These are phyloP conservation scores for Ceratosolen fusciceps DNA, from an alignment of 1,140 invertebrate species.

Conservation along the genomic window DNA sequence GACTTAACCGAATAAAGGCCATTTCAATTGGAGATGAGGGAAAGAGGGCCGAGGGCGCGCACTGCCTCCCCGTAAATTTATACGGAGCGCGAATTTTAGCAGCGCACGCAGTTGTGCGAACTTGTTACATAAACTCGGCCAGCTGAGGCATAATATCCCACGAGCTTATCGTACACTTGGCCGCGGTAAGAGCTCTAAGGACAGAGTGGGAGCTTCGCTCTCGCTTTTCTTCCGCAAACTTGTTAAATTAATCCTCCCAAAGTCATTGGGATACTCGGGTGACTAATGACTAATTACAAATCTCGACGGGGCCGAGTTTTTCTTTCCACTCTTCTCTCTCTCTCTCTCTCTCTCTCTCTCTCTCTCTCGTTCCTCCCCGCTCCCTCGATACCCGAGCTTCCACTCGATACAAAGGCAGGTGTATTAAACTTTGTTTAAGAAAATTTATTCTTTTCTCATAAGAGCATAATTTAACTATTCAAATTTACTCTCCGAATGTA, in stretches of 20 bases:
- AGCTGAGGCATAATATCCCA: neutral
- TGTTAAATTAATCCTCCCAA: neutral
- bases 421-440: no score
- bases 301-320: no score
- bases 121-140: neutral
- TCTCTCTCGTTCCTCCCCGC: no score
- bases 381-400: no score
- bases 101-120: neutral
- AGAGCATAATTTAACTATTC: neutral
- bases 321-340: no score
- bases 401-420: no score
- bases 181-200: neutral
- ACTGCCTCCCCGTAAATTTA: neutral
- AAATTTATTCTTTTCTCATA: no score
- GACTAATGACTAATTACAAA: neutral
- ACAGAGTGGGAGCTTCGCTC: neutral
- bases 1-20: conserved; percentile 21
- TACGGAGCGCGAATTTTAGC: neutral
- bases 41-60: neutral
- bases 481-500: neutral
- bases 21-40: conserved; percentile 41
- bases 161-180: neutral
- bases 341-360: no score
- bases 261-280: neutral
- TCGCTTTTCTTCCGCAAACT: neutral